Evolutionary conservation across 1,140 invertebrate species (phyloP), one percentile per base, ranked within the genome.

Genomic region (Aphidius gifuensis): DNA sequence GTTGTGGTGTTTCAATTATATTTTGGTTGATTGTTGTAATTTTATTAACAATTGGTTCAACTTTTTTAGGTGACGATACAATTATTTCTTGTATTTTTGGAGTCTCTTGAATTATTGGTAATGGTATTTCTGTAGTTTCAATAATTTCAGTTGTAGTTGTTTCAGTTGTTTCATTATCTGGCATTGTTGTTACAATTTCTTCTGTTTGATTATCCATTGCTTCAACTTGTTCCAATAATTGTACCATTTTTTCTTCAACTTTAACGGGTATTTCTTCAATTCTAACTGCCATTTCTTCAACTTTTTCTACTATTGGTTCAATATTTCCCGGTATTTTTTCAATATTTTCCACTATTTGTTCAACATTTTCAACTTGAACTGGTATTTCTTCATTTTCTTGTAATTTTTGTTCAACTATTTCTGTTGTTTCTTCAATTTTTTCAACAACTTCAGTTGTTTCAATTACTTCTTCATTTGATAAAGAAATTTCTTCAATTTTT

Each of bases 1-100:
- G 65, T 38, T 70, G 54, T 5, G 65, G 59, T 6, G 69, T 67
- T 6, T 61, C 55, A 44, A 5, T 5, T 21, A 39, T 45, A 1
- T 57, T 53, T 9, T 43, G 6, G 9, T 9, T 11, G 8, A 8
- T 49, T n/a, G 5, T 11, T 21, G 42, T 23, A 40, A n/a, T 11
- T 53, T 59, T n/a, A 6, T 6, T 7, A 16, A 58, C 32, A 21
- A 61, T 21, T 45, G 54, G 38, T 57, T 61, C 42, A 43, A 5
- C 9, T 45, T 50, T 32, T 16, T 46, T 42, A 23, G 57, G 16
- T 42, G 21, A 9, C 32, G 21, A 9, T 43, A 9, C 3, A 21
- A 51, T 6, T 39, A 21, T 32, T 60, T 48, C 51, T 43, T 56
- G 16, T 7, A 50, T 21, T 16, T 39, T 7, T n/a, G 38, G 7